These are phyloP conservation scores for Aspidoscelis tigris DNA, from an alignment of 2,113 vertebrate genomes.

Conservation along the genomic window DNA sequence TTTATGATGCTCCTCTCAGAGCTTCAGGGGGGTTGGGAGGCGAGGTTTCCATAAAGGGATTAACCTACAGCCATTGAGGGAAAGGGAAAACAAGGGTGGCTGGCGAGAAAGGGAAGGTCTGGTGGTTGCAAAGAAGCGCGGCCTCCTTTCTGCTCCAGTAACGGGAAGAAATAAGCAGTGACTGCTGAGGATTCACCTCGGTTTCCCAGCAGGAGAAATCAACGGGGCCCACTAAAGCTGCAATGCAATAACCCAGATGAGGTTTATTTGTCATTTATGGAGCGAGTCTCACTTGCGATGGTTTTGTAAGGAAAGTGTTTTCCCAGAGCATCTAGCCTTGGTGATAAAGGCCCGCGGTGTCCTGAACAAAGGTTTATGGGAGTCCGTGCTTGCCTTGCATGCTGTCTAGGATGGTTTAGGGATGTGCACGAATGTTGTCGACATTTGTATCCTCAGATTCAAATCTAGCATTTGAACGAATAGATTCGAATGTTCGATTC, in stretches of 20 bases:
- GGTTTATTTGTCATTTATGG: background rate
- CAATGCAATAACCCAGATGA: background rate
- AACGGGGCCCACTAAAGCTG: background rate
- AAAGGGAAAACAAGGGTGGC: no score
- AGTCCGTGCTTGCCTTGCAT: no score
- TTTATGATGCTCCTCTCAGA: no score
- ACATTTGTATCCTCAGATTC: no score
- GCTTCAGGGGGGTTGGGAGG: background rate
- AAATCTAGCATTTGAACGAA: no score
- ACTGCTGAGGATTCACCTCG: background rate
- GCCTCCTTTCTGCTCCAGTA: background rate
- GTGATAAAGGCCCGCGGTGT: no score
- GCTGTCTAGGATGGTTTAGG: no score
- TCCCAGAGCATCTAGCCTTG: background rate
- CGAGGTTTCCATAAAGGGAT: background rate
- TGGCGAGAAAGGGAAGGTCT: background rate
- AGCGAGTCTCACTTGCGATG: no score
- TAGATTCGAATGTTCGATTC: no score
- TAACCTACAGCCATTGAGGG: background rate
- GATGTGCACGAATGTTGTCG: no score
- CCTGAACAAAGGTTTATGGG: no score
- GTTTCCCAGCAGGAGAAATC: conserved; percentile 8
- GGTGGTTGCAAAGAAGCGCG: rapidly evolving
- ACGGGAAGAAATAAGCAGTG: background rate
- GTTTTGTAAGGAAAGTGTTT: background rate